Percentiles rank a stretch among this genome's conserved stretches.
Conservation (phyloP, 2,888 invertebrate genomes). For the Dione vanillae region DNA sequence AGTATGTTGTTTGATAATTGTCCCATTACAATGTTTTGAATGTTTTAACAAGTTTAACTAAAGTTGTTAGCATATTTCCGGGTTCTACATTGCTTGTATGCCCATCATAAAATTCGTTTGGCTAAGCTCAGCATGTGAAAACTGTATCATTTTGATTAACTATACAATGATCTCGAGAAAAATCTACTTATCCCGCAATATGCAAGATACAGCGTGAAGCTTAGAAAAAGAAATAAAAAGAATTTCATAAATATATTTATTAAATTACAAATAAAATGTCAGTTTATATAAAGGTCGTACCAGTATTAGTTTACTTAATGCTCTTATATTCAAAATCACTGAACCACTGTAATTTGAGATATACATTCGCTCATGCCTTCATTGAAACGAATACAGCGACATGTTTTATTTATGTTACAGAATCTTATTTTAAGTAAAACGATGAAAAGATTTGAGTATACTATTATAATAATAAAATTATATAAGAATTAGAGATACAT, state of each 20-base stretch:
- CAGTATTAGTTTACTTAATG: not conserved
- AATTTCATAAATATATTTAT: not conserved
- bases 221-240: too few species aligned
- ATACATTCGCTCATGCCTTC: constrained; percentile 6
- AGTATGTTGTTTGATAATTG: not conserved
- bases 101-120: too few species aligned
- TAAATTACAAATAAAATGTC: not conserved
- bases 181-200: too few species aligned
- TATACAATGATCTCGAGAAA: too few species aligned
- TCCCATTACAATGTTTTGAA: too few species aligned
- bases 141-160: too few species aligned
- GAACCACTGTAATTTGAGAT: constrained; percentile 5
- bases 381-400: constrained; percentile 2
- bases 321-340: constrained; percentile 5
- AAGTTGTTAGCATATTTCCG: too few species aligned
- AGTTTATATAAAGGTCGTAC: not conserved
- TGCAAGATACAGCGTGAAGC: too few species aligned
- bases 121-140: too few species aligned
- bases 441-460: not conserved
- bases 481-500: too few species aligned
- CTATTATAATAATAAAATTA: too few species aligned
- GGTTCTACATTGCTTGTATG: too few species aligned
- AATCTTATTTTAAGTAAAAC: not conserved
- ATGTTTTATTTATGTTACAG: not conserved
- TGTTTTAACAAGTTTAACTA: not conserved